Percentiles rank a stretch among this genome's conserved stretches.
Evolutionary conservation across 2,888 invertebrate species (phyloP).

Genomic region (Clostera curtula): DNA sequence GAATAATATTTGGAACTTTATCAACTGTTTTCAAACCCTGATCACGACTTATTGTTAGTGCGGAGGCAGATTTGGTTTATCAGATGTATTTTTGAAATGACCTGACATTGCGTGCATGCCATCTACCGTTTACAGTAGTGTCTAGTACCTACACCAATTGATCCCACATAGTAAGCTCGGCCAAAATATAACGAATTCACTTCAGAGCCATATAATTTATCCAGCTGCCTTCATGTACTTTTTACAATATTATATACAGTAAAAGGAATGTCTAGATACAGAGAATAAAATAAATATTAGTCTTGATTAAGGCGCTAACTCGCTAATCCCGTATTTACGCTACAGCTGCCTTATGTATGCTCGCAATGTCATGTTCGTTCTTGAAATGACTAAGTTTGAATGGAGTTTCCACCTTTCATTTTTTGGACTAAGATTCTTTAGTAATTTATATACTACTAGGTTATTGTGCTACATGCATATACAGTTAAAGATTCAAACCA

Average conservation of each 20-base stretch:
- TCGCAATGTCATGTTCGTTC: constrained; percentile 44
- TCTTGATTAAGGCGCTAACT: constrained; percentile 32
- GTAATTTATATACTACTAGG: no score
- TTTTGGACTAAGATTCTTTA: no score
- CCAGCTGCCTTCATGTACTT: constrained; percentile 65
- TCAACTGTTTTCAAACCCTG: no score
- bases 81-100: constrained; percentile 7
- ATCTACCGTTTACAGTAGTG: constrained; percentile 32
- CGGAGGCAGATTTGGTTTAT: constrained; percentile 35
- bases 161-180: constrained; percentile 70
- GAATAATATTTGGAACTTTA: no score
- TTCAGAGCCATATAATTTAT: constrained; percentile 34
- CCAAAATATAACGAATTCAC: constrained; percentile 40
- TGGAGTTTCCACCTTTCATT: no score
- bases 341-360: constrained; percentile 58
- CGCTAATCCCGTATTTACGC: constrained; percentile 42
- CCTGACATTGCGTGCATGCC: constrained; percentile 45
- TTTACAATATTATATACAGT: constrained; percentile 22
- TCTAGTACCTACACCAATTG: constrained; percentile 59
- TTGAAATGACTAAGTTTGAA: constrained; percentile 8
- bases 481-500: constrained; percentile 8
- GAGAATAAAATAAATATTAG: constrained; percentile 30
- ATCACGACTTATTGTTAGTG: constrained; percentile 19
- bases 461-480: constrained; percentile 5
- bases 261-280: constrained; percentile 37